These are phyloP conservation scores for Aphrocallistes beatrix DNA, from an alignment of 37 sponge, comb jelly and placozoan genomes.

Conservation along the genomic window DNA sequence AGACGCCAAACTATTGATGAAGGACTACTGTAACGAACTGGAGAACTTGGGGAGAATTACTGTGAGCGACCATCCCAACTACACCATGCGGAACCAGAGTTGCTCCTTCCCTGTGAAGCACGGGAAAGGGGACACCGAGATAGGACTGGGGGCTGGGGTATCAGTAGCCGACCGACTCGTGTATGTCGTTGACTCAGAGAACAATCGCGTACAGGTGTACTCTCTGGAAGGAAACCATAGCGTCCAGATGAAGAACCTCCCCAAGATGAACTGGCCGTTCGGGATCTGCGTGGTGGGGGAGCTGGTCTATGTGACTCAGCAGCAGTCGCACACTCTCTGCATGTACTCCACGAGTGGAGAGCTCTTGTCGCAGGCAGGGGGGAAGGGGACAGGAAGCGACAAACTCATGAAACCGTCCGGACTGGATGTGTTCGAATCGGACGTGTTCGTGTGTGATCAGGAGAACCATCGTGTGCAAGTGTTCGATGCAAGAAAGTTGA, in stretches of 20 bases:
- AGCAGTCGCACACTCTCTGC: neutral
- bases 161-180: neutral
- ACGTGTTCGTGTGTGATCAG: slow-evolving; percentile 1
- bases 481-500: neutral
- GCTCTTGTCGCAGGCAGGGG: neutral
- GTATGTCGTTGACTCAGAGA: neutral
- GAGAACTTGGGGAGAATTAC: neutral
- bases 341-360: neutral
- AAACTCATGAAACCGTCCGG: neutral
- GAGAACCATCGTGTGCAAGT: neutral
- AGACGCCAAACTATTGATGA: neutral
- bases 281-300: neutral
- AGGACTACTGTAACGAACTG: neutral
- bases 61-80: neutral
- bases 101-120: neutral
- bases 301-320: neutral
- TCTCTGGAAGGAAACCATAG: neutral
- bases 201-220: neutral
- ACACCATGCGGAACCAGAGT: neutral
- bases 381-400: neutral
- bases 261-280: slow-evolving; percentile 12
- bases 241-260: neutral
- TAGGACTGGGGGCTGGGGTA: neutral
- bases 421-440: neutral
- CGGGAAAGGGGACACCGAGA: neutral